Base-by-base conservation (phyloP, 2,113 vertebrate species). In the Siniperca chuatsi region DNA sequence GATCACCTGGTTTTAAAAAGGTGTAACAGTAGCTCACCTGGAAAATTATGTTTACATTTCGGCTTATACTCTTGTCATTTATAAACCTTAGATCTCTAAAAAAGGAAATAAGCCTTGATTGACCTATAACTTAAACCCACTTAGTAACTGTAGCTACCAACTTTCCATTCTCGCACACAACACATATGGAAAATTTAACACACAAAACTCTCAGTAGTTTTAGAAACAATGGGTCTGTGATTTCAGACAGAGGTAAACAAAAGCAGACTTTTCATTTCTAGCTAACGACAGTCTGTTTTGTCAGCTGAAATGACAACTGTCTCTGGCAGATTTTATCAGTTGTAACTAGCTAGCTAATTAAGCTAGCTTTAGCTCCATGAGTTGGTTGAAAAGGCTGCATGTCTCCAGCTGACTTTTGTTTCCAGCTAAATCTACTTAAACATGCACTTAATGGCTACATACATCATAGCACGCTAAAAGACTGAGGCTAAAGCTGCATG, bases 1-100 rank as follows among this genome's bases (percentile, higher is more conserved):
- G 0, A 79, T 69, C 65, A 74, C 74, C 86, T 89, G 86, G 75
- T 75, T 83, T 87, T 84, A 64, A 86, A 81, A 79, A 83, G 79
- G 80, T 87, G 71, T 1, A 70, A 75, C 67, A 48, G 68, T 9
- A 40, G 71, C 61, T 91, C 67, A 90, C 86, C 91, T 88, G 71
- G 33, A 79, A 12, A 29, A 64, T 3, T 5, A 6, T 44, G 6
- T 42, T 62, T 21, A 40, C 60, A 55, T 66, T 29, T 29, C 12
- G 18, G 55, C 13, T 13, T 7, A 18, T 9, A 29, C 10, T 46
- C 21, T 50, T 67, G 3, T 7, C 12, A 52, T 10, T 12, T 55
- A 25, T 50, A n/a, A 20, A 40, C 4, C 2, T 21, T 16, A n/a
- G 12, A 9, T 29, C 11, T 40, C 10, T 4, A 40, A 58, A 61